Base-by-base conservation (phyloP, 2,113 vertebrate species). In the Egretta garzetta region DNA sequence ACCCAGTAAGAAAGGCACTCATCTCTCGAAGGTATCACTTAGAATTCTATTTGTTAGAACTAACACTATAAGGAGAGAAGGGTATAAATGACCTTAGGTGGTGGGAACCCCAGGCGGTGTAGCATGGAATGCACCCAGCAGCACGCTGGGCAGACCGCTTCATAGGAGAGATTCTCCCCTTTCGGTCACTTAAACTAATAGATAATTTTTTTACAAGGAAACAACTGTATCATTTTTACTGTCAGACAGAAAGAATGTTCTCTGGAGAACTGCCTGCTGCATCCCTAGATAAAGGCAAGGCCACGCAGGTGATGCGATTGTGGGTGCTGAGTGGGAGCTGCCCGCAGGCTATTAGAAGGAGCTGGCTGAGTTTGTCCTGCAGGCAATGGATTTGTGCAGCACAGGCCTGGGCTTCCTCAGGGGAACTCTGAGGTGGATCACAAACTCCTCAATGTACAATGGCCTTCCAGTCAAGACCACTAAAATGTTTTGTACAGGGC, bases 281-380 rank as follows among this genome's bases (percentile, higher is more conserved):
- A 21, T 76, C 19, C 24, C 22, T 41, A 53, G 43, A 8, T 58
- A 53, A 59, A 81, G 58, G 50, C 22, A 59, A 75, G 56, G 50
- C 30, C 58, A 14, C 0, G 3, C 18, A 4, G 24, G 24, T 18
- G n/a, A 32, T 35, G 26, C 8, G 12, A 9, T 55, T 9, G n/a
- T 4, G 1, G 24, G 8, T 77, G 56, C 22, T 32, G 35, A 3
- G 28, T 8, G 23, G 49, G 32, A 56, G 32, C 60, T 63, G 67
- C 27, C 19, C 14, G 8, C 45, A 10, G n/a, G n/a, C 37, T 26
- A 6, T 8, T 22, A 18, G 18, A 18, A 5, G 1, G 30, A 32
- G 37, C 37, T 24, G 24, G 8, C 20, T 14, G 45, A 21, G 52
- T 55, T 60, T 79, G 53, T 79, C 30, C 13, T 37, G 47, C 1